Base-by-base conservation (phyloP, 1,140 invertebrate species). In the Brachionus paranguensis region DNA sequence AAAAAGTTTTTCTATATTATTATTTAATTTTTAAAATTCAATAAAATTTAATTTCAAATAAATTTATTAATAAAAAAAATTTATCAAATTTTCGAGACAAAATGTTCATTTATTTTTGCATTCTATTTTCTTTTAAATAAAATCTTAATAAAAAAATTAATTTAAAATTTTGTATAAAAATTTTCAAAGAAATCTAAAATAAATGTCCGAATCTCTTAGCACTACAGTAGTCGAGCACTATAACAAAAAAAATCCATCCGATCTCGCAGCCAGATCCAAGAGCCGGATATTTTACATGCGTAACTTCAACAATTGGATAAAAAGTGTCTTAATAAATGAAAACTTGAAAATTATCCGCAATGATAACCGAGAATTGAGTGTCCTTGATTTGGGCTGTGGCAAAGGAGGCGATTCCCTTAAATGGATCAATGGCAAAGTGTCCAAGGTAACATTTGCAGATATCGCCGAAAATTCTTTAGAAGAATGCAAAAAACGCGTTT, bases 281-380 rank as follows among this genome's bases (percentile, higher is more conserved):
- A 97, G 96, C 53, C 92, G 94, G 27, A 99, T 99, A 85, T 93
- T 95, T 86, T 93, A 94, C 87, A 91, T 99, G 90, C 91, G 97
- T 85, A 99, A 98, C 90, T 97, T 98, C 87, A 99, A 99, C 89
- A 99, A 99, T 89, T 99, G 97, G 97, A 93, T 98, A 8, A 99
- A 99, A 90, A 94, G 94, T 88, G 94, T 96, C 90, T 90, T 97
- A 0, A 98, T 99, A 86, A 92, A 92, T 93, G 88, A 90, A 85
- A 68, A n/a, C 70, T 88, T 89, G 85, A 50, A 70, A 55, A 41
- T 12, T 1, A 17, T 85, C 86, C 45, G 85, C 88, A 88, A 85
- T 45, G 86, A 89, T 41, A 86, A 86, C 37, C 68, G 87, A 55
- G 85, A 85, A 50, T 41, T 89, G 24, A 85, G 43, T 17, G 91